These are phyloP conservation scores for Iselma pallidipennis DNA, from an alignment of 2,888 invertebrate genomes.

Conservation along the genomic window DNA sequence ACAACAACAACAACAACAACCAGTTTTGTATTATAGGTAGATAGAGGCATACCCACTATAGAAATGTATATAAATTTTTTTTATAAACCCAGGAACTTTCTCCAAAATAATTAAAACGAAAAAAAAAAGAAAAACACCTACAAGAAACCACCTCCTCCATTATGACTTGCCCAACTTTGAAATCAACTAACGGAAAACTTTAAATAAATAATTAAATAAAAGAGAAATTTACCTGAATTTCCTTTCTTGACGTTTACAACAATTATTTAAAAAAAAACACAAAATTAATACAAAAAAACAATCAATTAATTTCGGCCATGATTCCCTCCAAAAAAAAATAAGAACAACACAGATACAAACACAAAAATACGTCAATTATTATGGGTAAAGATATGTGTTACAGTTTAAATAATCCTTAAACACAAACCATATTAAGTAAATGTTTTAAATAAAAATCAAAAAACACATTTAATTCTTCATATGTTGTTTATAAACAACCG, in stretches of 20 bases:
- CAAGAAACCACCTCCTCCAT: constrained; percentile 2
- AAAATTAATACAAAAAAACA: constrained; percentile 15
- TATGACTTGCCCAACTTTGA: constrained; percentile 15
- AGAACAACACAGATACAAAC: too few species aligned
- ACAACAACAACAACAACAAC: too few species aligned
- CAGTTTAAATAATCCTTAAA: neutral
- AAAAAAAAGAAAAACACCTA: neutral
- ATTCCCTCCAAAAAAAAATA: constrained; percentile 7
- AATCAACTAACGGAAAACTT: neutral
- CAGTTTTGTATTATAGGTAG: too few species aligned
- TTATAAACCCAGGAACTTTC: too few species aligned
- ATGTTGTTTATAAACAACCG: constrained; percentile 33
- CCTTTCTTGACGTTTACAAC: too few species aligned
- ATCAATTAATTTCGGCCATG: constrained; percentile 7
- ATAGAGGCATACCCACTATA: too few species aligned
- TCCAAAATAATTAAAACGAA: constrained; percentile 12
- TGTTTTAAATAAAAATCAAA: constrained; percentile 12
- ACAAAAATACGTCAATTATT: constrained; percentile 3
- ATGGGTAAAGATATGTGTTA: neutral
- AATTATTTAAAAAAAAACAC: neutral
- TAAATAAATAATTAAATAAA: neutral
- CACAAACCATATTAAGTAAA: neutral
- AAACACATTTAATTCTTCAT: constrained; percentile 26
- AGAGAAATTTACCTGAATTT: neutral
- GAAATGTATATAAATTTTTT: too few species aligned